Conservation (phyloP, 2,888 invertebrate species). For the Orchestes rusci region DNA sequence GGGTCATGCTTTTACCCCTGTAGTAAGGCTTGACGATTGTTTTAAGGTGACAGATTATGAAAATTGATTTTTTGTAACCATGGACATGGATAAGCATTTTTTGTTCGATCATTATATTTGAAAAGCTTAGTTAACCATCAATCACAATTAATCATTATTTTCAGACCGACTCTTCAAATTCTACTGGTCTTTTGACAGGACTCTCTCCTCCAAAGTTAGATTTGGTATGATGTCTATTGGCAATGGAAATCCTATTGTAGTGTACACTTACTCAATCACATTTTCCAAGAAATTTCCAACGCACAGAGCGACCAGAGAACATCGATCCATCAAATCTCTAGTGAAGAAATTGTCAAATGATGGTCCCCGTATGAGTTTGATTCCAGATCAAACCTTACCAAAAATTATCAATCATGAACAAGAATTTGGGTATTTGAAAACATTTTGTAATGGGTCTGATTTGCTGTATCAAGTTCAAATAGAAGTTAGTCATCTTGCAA, state of each 20-base stretch:
- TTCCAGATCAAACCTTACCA: neutral
- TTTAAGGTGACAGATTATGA: no score
- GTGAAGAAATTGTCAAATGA: conserved; percentile 4
- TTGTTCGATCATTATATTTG: no score
- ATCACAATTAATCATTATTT: conserved; percentile 6
- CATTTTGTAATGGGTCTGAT: conserved; percentile 4
- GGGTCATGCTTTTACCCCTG: no score
- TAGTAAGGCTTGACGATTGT: no score
- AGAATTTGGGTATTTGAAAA: conserved; percentile 4
- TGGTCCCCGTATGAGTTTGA: neutral
- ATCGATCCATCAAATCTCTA: neutral
- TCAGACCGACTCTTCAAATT: conserved; percentile 11
- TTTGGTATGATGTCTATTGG: conserved; percentile 15
- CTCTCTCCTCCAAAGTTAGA: neutral
- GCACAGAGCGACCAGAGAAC: neutral
- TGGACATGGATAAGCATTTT: no score
- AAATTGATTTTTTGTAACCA: no score
- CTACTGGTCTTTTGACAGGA: conserved; percentile 6
- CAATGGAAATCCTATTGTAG: conserved; percentile 7
- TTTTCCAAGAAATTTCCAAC: conserved; percentile 12
- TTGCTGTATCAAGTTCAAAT: conserved; percentile 9
- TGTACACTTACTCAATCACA: conserved; percentile 6
- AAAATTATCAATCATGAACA: conserved; percentile 5
- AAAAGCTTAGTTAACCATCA: no score
- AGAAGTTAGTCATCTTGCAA: conserved; percentile 6